Percentiles rank a stretch among this genome's conserved stretches.
phyloP scores from a whole-genome alignment of 2,888 invertebrate species.

The Corbicula japonica region DNA sequence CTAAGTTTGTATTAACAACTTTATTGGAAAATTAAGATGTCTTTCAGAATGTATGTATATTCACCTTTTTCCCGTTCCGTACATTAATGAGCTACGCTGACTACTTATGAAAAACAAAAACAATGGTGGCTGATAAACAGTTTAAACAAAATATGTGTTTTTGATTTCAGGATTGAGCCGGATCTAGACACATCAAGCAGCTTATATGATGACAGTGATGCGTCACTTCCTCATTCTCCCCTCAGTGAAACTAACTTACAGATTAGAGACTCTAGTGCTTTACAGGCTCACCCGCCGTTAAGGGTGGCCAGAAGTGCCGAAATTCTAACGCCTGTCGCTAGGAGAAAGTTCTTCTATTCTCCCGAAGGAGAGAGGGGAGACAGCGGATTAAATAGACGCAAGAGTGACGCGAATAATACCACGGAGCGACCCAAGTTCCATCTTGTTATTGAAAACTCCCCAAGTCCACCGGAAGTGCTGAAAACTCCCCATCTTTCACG shows the following conservation, averaged over 20 bases:
- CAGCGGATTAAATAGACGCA: constrained; percentile 48
- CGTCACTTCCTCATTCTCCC: constrained; percentile 79
- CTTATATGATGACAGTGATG: constrained; percentile 81
- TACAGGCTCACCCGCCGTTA: constrained; percentile 60
- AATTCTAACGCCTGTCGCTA: constrained; percentile 68
- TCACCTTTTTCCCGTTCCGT: too few relatives aligned
- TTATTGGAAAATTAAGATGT: too few relatives aligned
- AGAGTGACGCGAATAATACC: constrained; percentile 52
- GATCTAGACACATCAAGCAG: constrained; percentile 84
- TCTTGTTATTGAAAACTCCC: constrained; percentile 68
- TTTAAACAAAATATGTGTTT: constrained; percentile 16
- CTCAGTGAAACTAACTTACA: constrained; percentile 76
- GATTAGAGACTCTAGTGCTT: constrained; percentile 45
- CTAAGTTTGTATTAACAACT: too few relatives aligned
- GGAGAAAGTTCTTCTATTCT: constrained; percentile 69
- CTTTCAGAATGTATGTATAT: too few relatives aligned
- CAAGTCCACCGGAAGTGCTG: constrained; percentile 67
- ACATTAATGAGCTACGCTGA: too few relatives aligned
- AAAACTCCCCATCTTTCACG: constrained; percentile 57
- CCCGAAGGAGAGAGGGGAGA: constrained; percentile 40
- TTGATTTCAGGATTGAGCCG: constrained; percentile 78
- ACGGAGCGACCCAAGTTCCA: constrained; percentile 67
- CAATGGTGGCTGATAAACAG: too few relatives aligned
- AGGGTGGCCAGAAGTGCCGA: constrained; percentile 76
- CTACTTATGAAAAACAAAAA: too few relatives aligned